phyloP scores from a whole-genome alignment of 2,113 vertebrate species.

The Patagioenas fasciata region DNA sequence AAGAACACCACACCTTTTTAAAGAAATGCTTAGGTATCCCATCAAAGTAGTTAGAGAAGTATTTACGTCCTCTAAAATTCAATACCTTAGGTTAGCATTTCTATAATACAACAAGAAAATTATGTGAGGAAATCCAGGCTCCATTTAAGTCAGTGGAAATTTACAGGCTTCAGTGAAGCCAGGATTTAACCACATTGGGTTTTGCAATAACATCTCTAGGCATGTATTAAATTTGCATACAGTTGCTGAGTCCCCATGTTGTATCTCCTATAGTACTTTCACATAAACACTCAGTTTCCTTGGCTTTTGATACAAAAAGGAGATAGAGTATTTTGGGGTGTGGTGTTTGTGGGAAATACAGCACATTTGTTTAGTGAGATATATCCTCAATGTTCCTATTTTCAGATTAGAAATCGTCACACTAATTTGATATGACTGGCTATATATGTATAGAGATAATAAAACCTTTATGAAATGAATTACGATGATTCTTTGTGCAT shows the following conservation, averaged over 20 bases:
- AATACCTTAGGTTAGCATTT: neutral
- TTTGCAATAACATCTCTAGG: neutral
- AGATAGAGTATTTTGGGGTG: neutral
- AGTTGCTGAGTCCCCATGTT: neutral
- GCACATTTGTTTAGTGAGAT: neutral
- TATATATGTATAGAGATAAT: neutral
- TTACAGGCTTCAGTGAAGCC: neutral
- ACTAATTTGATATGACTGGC: neutral
- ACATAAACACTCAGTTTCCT: neutral
- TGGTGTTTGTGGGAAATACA: neutral
- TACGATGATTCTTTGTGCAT: neutral
- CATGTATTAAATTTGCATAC: constrained; percentile 29
- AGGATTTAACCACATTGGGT: neutral
- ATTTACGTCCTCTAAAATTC: neutral
- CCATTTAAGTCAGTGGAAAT: constrained; percentile 16
- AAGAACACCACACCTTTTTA: neutral
- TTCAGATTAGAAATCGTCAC: neutral
- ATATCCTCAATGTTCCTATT: neutral
- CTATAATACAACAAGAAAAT: neutral
- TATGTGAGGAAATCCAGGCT: neutral
- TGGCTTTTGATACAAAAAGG: neutral
- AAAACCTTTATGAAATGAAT: neutral
- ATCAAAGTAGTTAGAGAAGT: neutral
- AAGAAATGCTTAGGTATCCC: neutral
- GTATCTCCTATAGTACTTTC: neutral